Evolutionary conservation across 2,113 vertebrate genomes (phyloP).

Genomic region (Riparia riparia): DNA sequence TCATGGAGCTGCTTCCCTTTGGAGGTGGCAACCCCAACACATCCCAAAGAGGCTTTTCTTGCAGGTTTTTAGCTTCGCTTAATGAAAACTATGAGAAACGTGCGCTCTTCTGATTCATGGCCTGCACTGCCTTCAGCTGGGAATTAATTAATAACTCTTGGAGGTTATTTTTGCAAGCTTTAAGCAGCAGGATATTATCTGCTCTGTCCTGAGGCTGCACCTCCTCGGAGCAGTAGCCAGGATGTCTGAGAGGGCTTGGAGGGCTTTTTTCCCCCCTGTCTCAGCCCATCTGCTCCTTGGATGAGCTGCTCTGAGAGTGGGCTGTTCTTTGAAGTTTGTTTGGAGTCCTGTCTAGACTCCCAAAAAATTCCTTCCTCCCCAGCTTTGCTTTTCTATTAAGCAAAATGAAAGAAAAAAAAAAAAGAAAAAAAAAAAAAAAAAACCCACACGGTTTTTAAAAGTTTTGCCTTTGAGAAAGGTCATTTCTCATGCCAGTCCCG

Average conservation of each 20-base stretch:
- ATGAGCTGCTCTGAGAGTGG: neutral
- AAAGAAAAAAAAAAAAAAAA: neutral
- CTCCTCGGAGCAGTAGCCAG: neutral
- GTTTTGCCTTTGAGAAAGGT: neutral
- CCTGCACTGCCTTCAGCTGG: neutral
- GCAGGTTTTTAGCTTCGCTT: neutral
- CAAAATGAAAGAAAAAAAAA: neutral
- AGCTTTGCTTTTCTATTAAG: neutral
- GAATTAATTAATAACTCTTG: neutral
- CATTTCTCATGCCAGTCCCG: neutral
- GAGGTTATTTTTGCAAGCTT: conserved; percentile 10
- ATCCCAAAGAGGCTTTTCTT: neutral
- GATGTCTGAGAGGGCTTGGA: conserved; percentile 22
- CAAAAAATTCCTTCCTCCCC: conserved; percentile 3
- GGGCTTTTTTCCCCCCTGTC: neutral
- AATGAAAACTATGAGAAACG: neutral
- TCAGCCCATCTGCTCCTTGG: conserved; percentile 16
- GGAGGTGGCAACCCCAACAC: neutral
- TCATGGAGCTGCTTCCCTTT: rapidly evolving
- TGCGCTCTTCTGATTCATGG: neutral
- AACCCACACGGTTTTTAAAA: neutral
- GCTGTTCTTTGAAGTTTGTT: conserved; percentile 51
- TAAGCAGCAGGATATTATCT: conserved; percentile 38
- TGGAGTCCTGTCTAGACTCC: conserved; percentile 55
- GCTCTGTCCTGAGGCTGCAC: neutral